Evolutionary conservation across 37 sponge, comb jelly and placozoan species (phyloP), one percentile per base, ranked within the genome.

Genomic region (Hexactinellida sp.): DNA sequence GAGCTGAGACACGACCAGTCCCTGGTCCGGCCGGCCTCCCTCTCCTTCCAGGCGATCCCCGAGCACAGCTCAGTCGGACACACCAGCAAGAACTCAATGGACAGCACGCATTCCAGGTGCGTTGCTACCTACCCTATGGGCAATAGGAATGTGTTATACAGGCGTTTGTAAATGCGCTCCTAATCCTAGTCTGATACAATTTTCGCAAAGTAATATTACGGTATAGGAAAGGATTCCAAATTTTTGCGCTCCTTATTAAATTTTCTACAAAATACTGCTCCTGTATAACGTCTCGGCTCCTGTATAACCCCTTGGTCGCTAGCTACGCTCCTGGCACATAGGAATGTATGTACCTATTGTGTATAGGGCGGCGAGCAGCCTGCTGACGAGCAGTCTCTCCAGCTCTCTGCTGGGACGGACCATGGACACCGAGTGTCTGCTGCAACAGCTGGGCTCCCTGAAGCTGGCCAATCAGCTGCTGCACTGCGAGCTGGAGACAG

Each of bases 351-450:
- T 41, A 16, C 47, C 13, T 16, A 41, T 41, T 63, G 13, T 63
- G 13, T 25, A 3, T 63, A 63, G 76, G 76, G 13, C 76, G 34
- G 34, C 76, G 34, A 63, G 47, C 47, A 41, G 76, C 13, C 76
- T 63, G 5, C 76, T 63, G 5, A 63, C 76, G 76, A 63, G 76
- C 34, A 63, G 76, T 23, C 76, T 63, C 76, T 21, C 76, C 34
- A 25, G 28, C 34, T 63, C 76, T 10, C 25, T 63, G 32, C 76
- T 63, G 76, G 76, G 76, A 1, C 19, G 76, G 76, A 63, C 21
- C 25, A 1, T 84, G 55, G 88, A 88, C 38, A 52, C 84, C 37
- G 37, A 55, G 38, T 35, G 54, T 41, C 85, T 88, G 13, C 84
- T 84, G 32, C 84, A 36, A 23, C 38, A 83, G 25, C 55, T 84